Base-by-base conservation (phyloP, 2,888 invertebrate genomes). In the Salticus scenicus region DNA sequence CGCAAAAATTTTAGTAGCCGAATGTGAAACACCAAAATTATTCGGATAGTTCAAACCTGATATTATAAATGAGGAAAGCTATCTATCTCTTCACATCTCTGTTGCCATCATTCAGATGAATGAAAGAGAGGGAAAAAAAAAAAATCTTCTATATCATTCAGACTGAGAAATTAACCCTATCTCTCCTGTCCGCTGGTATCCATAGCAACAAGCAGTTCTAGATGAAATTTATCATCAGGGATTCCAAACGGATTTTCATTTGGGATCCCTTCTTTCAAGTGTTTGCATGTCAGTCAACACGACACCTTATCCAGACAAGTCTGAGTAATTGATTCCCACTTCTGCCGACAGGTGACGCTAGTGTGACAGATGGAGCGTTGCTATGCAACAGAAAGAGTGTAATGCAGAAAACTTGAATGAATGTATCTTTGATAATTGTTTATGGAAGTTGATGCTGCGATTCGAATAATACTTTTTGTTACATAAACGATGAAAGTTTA, bases 321-420 rank as follows among this genome's bases (percentile, higher is more conserved):
- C 33, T 5, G 20, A 63, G 78, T 84, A 84, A 84, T 84, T 84
- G 77, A 64, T 84, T 84, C 84, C 24, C 84, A 57, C 77, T 73
- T 69, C 63, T 31, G 73, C 70, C 84, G 84, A 84, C 84, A 84
- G 84, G 77, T 84, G 84, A 41, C 84, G 84, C 78, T 84, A 78
- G 41, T 10, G 78, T 42, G 84, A 83, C 76, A 14, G 47, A 72
- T 72, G 72, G 37, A 76, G 42, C 17, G 82, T 83, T 72, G 82
- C 82, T 63, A 31, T 27, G 82, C 82, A 76, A 82, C 82, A 41
- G 4, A 0, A 42, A 17, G 70, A 42, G 28, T 42, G 70, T 17
- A 24, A 70, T 66, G 66, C 30, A 30, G n/a, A 7, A 42, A 67
- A n/a, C 33, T 67, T 12, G 63, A 63, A 63, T 63, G 63, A 63